phyloP scores from a whole-genome alignment of 2,797 vertebrate genomes.

The Cossypha polioptera region DNA sequence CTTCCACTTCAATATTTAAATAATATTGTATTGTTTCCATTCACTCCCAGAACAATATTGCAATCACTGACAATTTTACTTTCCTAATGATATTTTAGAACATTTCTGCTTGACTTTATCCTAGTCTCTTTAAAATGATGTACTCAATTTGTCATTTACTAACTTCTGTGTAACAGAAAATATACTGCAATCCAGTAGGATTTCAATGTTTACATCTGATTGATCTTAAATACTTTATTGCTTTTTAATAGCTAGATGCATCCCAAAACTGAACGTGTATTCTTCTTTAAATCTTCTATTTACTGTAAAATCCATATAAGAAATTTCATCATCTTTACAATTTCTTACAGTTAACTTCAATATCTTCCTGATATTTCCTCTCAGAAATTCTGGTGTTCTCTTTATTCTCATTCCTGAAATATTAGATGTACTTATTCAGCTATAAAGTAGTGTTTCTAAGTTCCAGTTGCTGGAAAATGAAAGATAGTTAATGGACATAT shows the following conservation, averaged over 20 bases:
- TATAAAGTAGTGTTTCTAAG: neutral
- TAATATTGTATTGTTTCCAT: neutral
- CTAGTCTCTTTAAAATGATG: neutral
- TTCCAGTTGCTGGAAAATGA: neutral
- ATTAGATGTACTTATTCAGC: neutral
- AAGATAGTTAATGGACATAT: neutral
- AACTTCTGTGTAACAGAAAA: neutral
- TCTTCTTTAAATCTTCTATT: neutral
- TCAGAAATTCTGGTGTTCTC: neutral
- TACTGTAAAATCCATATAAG: neutral
- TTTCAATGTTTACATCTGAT: neutral
- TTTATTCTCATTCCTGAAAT: neutral
- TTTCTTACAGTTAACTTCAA: neutral
- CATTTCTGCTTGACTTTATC: neutral
- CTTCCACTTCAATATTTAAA: neutral
- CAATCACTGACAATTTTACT: neutral
- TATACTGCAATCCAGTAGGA: neutral
- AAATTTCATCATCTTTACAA: neutral
- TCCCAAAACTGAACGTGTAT: neutral
- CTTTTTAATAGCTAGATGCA: neutral
- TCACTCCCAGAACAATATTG: neutral
- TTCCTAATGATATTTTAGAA: constrained; percentile 32
- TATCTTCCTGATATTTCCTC: neutral
- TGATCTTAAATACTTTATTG: neutral
- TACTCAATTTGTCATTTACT: neutral